Percentiles rank a stretch among this genome's conserved stretches.
Conservation (phyloP, 2,888 invertebrate genomes). For the Heliconius cydno region DNA sequence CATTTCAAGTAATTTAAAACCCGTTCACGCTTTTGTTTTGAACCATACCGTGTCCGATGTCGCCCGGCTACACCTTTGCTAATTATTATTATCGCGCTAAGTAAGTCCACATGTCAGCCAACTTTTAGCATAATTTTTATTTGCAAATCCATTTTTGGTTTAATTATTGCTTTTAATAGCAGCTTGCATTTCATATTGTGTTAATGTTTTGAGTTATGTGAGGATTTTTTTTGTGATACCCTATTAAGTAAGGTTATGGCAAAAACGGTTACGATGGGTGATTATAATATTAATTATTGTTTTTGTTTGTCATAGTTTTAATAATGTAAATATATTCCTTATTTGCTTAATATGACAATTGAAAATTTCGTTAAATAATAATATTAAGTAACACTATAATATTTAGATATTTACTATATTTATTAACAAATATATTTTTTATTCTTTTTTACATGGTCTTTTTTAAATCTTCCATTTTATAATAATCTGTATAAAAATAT, state of each 20-base stretch:
- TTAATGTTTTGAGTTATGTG: constrained; percentile 18
- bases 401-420: too few relatives aligned
- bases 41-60: constrained; percentile 35
- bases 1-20: not conserved
- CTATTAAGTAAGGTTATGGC: not conserved
- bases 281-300: not conserved
- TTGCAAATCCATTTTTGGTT: constrained; percentile 40
- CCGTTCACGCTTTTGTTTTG: constrained; percentile 24
- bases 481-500: too few relatives aligned
- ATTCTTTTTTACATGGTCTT: not conserved
- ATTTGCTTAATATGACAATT: not conserved
- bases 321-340: not conserved
- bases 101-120: constrained; percentile 22
- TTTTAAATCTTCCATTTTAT: too few relatives aligned
- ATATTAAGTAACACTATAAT: too few relatives aligned
- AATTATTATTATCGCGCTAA: constrained; percentile 40
- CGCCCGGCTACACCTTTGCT: constrained; percentile 38
- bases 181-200: constrained; percentile 22
- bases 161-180: constrained; percentile 36
- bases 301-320: not conserved
- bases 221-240: not conserved
- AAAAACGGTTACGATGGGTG: not conserved
- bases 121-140: constrained; percentile 34
- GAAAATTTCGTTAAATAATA: too few relatives aligned
- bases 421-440: too few relatives aligned